Conservation (phyloP, 2,797 vertebrate species). For the Urocyon cinereoargenteus region DNA sequence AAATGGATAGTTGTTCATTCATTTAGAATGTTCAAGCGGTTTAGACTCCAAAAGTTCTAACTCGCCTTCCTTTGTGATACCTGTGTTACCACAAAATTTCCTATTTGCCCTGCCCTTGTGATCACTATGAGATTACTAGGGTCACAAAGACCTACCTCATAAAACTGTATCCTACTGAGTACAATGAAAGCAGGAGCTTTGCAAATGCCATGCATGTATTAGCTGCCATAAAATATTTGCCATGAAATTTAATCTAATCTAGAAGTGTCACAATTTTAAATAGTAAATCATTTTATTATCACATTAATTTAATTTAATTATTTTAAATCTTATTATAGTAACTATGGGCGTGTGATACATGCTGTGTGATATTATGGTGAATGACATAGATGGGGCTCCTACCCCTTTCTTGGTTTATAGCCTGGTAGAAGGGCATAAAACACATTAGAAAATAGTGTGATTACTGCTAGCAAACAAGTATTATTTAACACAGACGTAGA, state of each 20-base stretch:
- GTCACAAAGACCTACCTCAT: not conserved
- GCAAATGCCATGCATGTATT: constrained; percentile 16
- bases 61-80: not conserved
- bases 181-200: not conserved
- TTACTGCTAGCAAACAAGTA: not conserved
- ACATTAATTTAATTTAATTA: constrained; percentile 39
- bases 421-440: not conserved
- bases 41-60: constrained; percentile 11
- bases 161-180: not conserved
- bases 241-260: constrained; percentile 41
- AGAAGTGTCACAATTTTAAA: not conserved
- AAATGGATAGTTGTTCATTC: not conserved
- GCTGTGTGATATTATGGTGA: not conserved
- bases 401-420: not conserved
- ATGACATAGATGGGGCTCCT: not conserved
- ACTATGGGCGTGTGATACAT: not conserved
- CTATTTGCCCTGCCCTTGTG: not conserved
- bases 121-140: not conserved
- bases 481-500: constrained; percentile 16
- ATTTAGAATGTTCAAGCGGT: not conserved
- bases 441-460: constrained; percentile 15
- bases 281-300: constrained; percentile 31
- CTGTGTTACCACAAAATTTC: not conserved
- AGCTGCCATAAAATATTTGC: constrained; percentile 22
- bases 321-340: not conserved